phyloP scores from a whole-genome alignment of 2,888 invertebrate species.

The Ormia ochracea region DNA sequence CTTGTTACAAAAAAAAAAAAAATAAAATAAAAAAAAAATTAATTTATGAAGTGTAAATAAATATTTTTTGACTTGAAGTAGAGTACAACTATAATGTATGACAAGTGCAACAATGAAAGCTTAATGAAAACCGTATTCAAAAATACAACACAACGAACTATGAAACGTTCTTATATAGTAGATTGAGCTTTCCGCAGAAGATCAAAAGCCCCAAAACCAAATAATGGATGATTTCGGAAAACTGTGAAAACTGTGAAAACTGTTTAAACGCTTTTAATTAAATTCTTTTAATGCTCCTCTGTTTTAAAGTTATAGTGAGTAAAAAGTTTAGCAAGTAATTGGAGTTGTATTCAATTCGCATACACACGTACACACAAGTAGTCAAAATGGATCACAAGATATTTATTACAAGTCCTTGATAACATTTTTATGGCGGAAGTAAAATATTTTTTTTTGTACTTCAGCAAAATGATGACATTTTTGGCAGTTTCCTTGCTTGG shows the following conservation, averaged over 20 bases:
- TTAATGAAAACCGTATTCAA: neutral
- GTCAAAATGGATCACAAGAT: too few relatives aligned
- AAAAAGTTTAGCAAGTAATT: too few relatives aligned
- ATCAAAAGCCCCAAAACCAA: neutral
- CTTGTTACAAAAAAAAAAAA: too few relatives aligned
- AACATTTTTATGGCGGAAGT: too few relatives aligned
- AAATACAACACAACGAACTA: neutral
- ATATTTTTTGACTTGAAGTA: neutral
- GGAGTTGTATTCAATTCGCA: neutral
- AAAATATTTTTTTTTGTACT: too few relatives aligned
- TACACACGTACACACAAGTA: neutral
- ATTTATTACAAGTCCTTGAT: too few relatives aligned
- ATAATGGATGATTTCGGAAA: conserved; percentile 64
- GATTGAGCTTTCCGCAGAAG: neutral
- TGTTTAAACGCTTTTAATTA: conserved; percentile 66
- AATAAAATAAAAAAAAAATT: too few relatives aligned
- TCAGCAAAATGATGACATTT: too few relatives aligned
- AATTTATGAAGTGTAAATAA: conserved; percentile 14
- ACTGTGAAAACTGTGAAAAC: conserved; percentile 76
- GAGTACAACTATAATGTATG: conserved; percentile 16
- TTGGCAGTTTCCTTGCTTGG: too few relatives aligned
- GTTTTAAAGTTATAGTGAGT: conserved; percentile 72
- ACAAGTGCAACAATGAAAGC: neutral
- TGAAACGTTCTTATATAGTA: neutral
- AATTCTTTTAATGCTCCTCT: conserved; percentile 64